Percentiles rank a stretch among this genome's conserved stretches.
phyloP scores from a whole-genome alignment of 2,888 invertebrate genomes.

The Copidosoma aretas region DNA sequence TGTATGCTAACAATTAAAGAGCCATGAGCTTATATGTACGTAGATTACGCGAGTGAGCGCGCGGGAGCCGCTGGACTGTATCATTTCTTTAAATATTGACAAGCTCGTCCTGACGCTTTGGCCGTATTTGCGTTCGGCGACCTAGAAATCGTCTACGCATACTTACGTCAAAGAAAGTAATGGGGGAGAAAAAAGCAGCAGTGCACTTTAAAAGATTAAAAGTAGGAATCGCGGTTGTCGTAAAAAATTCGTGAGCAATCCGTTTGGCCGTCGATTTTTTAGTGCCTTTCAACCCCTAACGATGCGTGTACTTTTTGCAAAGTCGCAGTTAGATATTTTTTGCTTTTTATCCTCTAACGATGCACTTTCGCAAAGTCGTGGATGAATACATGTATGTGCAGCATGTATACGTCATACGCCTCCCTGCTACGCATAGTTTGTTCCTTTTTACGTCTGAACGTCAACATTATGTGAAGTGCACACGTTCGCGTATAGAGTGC shows the following conservation, averaged over 20 bases:
- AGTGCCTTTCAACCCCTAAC: background rate
- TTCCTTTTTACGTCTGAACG: no score
- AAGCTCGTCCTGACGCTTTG: background rate
- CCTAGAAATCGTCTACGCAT: background rate
- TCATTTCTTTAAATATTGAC: background rate
- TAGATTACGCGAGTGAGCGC: no score
- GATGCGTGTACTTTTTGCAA: background rate
- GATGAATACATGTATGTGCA: no score
- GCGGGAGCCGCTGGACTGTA: no score
- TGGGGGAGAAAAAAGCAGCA: background rate
- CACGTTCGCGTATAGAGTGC: background rate
- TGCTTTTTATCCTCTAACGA: no score
- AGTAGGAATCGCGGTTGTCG: background rate
- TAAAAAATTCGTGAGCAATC: background rate
- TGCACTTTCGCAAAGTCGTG: no score
- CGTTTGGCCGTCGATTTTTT: background rate
- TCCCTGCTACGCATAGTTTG: background rate
- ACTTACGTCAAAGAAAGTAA: background rate
- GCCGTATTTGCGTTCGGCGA: background rate
- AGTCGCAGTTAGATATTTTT: no score
- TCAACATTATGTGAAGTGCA: background rate
- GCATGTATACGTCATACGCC: background rate
- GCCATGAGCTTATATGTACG: background rate
- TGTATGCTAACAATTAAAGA: background rate
- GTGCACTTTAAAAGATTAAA: background rate